Conservation (phyloP, 2,113 vertebrate species). For the Ictalurus furcatus region DNA sequence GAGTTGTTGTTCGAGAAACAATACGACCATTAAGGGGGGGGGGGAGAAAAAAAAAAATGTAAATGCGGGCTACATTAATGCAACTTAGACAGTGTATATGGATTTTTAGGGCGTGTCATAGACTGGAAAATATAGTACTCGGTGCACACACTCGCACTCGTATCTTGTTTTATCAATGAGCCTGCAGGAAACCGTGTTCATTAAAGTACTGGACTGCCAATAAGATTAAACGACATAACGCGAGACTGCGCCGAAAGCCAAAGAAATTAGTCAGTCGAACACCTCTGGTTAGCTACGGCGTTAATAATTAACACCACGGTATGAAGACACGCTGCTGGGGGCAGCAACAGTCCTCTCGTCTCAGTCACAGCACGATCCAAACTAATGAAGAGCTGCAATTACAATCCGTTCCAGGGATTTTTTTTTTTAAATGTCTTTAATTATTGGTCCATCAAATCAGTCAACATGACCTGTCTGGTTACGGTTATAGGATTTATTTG, state of each 20-base stretch:
- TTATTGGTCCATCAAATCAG: background rate
- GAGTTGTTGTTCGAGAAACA: background rate
- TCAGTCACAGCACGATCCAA: slow-evolving; percentile 3
- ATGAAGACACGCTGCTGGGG: background rate
- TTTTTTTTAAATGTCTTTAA: background rate
- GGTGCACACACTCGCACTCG: background rate
- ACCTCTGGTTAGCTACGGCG: slow-evolving; percentile 20
- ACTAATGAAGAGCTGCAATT: background rate
- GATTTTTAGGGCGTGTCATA: background rate
- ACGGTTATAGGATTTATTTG: background rate
- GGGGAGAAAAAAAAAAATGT: background rate
- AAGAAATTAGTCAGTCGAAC: slow-evolving; percentile 28
- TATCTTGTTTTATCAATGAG: background rate
- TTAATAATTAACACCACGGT: slow-evolving; percentile 26
- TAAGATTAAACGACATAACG: too few species aligned
- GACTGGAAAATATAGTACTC: background rate
- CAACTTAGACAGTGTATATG: background rate
- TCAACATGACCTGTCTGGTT: background rate
- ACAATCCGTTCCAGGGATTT: slow-evolving; percentile 13
- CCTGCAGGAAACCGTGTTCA: background rate
- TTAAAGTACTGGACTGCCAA: background rate
- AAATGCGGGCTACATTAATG: background rate
- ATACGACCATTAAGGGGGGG: background rate
- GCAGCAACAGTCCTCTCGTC: background rate
- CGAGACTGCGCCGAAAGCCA: background rate